Evolutionary conservation across 2,797 vertebrate species (phyloP), one percentile per base, ranked within the genome.

Genomic region (Scleropages formosus): DNA sequence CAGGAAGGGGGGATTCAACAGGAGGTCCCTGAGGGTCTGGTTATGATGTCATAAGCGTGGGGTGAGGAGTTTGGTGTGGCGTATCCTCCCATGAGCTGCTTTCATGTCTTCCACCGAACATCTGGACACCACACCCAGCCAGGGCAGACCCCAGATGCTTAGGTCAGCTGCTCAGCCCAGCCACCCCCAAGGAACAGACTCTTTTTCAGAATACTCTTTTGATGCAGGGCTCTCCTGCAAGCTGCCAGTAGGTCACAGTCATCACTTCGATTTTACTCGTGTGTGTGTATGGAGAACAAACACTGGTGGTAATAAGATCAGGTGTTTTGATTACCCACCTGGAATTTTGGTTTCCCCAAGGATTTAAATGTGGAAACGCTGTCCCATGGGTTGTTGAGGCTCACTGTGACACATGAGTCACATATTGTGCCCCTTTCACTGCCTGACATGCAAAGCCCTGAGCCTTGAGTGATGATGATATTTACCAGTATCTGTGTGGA

Each of bases 401-500:
- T 76, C 60, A 39, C 44, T 8, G 68, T 53, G 44, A 56, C 75
- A 56, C 68, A 22, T 64, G 47, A 71, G 49, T 63, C 56, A 53
- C 66, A 56, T 26, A 76, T 24, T 71, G 60, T 71, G 51, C 22
- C 22, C 66, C 24, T 47, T 60, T 68, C 61, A 20, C 26, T 4
- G n/a, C 39, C 53, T 20, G 13, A 61, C 39, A 22, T 56, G 62
- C 47, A 59, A 69, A 67, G 59, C 73, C 56, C 27, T 46, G 49
- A 53, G 58, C 47, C 64, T 72, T 69, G 65, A 51, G 46, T 73
- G 69, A 75, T 76, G 49, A 76, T 72, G 74, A 77, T 39, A 75
- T 77, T 75, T 72, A 65, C 47, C 26, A n/a, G 39, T 63, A 51
- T 65, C 77, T 73, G 31, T 26, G 77, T 77, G 75, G 76, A 75